These are phyloP conservation scores for Mus musculus DNA, from an alignment of 2,113 vertebrate species.

Conservation along the genomic window DNA sequence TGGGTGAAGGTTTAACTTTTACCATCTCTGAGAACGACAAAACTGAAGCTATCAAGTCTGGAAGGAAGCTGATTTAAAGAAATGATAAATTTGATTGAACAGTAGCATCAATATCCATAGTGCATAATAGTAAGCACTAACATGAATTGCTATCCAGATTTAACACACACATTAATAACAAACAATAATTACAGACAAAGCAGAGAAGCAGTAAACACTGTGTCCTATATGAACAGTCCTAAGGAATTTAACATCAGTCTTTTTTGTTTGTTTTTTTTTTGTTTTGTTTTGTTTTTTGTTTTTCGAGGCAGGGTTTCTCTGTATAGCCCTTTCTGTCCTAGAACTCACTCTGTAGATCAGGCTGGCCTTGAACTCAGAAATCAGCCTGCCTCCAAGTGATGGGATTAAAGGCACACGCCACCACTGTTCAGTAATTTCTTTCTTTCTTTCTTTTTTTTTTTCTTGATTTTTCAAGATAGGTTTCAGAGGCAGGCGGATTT, in stretches of 20 bases:
- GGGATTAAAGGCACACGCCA: too few relatives aligned
- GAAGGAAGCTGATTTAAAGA: not conserved
- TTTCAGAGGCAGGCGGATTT: too few relatives aligned
- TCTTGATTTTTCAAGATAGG: too few relatives aligned
- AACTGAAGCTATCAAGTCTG: not conserved
- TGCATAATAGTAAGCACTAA: constrained; percentile 10
- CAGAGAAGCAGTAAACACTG: not conserved
- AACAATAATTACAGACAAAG: not conserved
- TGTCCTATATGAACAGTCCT: not conserved
- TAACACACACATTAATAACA: not conserved
- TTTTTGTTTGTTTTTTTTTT: too few relatives aligned
- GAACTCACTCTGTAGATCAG: too few relatives aligned
- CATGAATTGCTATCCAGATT: not conserved
- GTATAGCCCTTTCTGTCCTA: too few relatives aligned
- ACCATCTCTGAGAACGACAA: not conserved
- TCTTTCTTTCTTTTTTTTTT: too few relatives aligned
- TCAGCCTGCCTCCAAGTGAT: too few relatives aligned
- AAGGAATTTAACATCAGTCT: not conserved
- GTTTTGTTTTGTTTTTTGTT: too few relatives aligned
- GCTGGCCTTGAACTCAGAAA: too few relatives aligned
- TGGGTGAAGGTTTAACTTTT: not conserved
- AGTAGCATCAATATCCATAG: not conserved
- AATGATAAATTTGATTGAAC: not conserved
- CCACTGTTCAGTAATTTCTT: too few relatives aligned
- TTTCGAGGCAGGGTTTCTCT: too few relatives aligned